Base-by-base conservation (phyloP, 2,113 vertebrate genomes). In the Siphamia tubifer region DNA sequence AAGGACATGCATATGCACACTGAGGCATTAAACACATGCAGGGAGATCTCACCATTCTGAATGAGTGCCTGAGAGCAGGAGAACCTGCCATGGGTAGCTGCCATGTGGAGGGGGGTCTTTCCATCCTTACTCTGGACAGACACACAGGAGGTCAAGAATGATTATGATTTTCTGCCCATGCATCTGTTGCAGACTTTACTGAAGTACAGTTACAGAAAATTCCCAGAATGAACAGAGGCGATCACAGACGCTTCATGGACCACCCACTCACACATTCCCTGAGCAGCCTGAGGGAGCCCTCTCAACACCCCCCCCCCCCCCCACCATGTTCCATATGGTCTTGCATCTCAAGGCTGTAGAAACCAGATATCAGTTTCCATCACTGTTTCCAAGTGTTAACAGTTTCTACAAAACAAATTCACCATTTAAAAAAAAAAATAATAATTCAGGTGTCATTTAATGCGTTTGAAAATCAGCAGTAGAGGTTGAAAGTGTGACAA, bases 11-110 rank as follows among this genome's bases (percentile, higher is more conserved):
- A 56, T 39, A 56, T 28, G 11, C 49, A 16, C 35, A 48, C 32
- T 23, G 8, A 31, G n/a, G 40, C 23, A n/a, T 16, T 13, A 62
- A 40, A 34, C 49, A 63, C 54, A 38, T 2, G 27, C 1, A 5
- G 12, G 10, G 9, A 20, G 2, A 34, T 65, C 90, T 94, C 92
- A 99, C 98, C 97, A 68, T 95, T 98, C 79, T 98, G 95, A 91
- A 99, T 98, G 83, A 99, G 95, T 70, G 95, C 96, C 92, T 98
- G 97, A 55, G 96, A 97, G 92, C 96, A 94, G 90, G 98, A 98
- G 91, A 98, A 98, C 90, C 96, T 93, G 81, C 98, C 98, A 43
- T 98, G 96, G 65, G 98, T 94, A 2, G 96, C 96, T 54, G 98
- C 97, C 97, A 98, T 98, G 79, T 99, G 98, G 64, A 99, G 92